Evolutionary conservation across 1,140 invertebrate genomes (phyloP), one percentile per base, ranked within the genome.

Genomic region (Brachionus koreanus): DNA sequence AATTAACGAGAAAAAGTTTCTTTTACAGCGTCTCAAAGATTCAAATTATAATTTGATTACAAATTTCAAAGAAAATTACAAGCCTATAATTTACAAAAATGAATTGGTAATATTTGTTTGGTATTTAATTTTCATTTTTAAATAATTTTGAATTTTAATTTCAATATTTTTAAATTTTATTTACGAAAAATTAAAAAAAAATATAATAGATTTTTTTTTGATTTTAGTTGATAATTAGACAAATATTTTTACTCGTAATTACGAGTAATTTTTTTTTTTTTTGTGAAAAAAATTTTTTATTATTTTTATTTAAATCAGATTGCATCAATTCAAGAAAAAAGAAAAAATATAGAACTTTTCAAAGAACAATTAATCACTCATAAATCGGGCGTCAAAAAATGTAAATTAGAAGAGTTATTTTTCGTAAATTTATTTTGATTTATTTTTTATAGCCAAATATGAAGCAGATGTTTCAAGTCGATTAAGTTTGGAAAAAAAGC

Each of bases 21-120:
- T 6, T 37, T 39, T 69, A 37, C 65, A 69, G 35, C 65, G 35
- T 69, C 37, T 69, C 7, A 69, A 69, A 69, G 65, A 69, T 7
- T 7, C n/a, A 39, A 69, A 69, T 39, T 16, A 43, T 39, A 69
- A 39, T 69, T 39, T 69, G 37, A 19, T 69, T 2, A 37, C 16
- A 69, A 69, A 69, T 39, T 69, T 69, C 35, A 39, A 69, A 39
- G 65, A 69, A 37, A 69, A 37, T 37, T 69, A 69, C 19, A 35
- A 19, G 16, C 5, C n/a, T 9, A 16, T 39, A 1, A 39, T 69
- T 39, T 69, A 69, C 35, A 69, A 69, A 69, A 69, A 69, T 69
- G 65, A 69, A 19, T n/a, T 69, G 16, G 65, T 69, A 69, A 69
- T 4, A 5, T 42, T 16, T 35, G 1, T 65, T 65, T 10, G 29